These are phyloP conservation scores for Numenius phaeopus DNA, from an alignment of 2,797 vertebrate genomes.

Conservation along the genomic window DNA sequence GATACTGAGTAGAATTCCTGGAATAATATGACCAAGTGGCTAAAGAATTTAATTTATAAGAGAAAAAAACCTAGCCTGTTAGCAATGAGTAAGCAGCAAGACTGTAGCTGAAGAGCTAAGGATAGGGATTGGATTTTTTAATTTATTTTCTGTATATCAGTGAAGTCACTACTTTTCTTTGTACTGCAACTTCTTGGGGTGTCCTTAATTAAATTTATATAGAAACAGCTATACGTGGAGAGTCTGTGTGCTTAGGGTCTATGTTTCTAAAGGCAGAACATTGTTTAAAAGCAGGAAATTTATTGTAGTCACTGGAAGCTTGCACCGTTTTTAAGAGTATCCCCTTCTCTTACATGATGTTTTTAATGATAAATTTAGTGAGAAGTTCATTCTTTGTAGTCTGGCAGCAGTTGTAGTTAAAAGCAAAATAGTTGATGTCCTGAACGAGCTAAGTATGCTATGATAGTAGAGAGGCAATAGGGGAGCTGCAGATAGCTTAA, in stretches of 20 bases:
- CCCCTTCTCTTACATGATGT: background rate
- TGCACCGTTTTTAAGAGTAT: background rate
- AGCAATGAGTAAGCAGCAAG: background rate
- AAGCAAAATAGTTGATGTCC: background rate
- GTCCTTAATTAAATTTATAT: background rate
- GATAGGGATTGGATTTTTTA: background rate
- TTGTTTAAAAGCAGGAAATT: background rate
- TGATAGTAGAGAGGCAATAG: background rate
- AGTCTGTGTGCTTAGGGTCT: background rate
- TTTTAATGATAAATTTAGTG: background rate
- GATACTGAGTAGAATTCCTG: slow-evolving; percentile 1
- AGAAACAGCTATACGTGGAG: background rate
- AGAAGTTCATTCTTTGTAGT: background rate
- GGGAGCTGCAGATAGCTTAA: background rate
- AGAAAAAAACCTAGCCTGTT: background rate
- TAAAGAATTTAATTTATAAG: background rate
- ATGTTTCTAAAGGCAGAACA: background rate
- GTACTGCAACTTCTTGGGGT: background rate
- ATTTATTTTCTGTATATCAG: background rate
- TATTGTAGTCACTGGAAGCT: background rate
- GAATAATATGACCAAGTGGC: background rate
- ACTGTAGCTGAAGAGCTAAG: background rate
- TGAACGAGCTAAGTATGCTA: slow-evolving; percentile 9
- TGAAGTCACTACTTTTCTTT: background rate
- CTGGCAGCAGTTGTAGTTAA: background rate